These are phyloP conservation scores for Centropyge bicolor DNA, from an alignment of 2,797 vertebrate genomes.

Conservation along the genomic window DNA sequence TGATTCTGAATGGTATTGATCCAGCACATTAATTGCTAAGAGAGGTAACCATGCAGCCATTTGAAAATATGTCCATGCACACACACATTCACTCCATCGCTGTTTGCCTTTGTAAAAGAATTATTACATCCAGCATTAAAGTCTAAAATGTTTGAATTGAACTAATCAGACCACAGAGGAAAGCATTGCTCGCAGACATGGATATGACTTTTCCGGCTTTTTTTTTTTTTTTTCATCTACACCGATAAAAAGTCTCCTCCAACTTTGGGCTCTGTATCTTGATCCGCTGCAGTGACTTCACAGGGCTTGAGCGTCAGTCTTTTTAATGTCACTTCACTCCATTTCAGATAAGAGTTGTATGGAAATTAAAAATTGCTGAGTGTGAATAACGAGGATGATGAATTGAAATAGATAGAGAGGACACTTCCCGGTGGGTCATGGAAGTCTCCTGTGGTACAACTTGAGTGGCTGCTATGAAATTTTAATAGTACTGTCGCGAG, in stretches of 20 bases:
- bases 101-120: constrained; percentile 10
- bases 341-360: constrained; percentile 56
- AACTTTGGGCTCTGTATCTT: constrained; percentile 57
- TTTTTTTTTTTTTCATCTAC: constrained; percentile 9
- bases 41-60: constrained; percentile 6
- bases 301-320: constrained; percentile 40
- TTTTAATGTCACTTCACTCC: constrained; percentile 65
- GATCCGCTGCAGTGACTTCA: constrained; percentile 56
- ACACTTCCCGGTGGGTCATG: constrained; percentile 31
- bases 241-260: constrained; percentile 37
- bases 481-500: constrained; percentile 19
- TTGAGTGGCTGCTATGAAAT: constrained; percentile 43
- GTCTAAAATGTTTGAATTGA: constrained; percentile 38
- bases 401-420: constrained; percentile 43
- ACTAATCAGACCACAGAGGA: constrained; percentile 28
- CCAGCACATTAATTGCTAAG: not conserved
- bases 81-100: not conserved
- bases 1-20: constrained; percentile 28
- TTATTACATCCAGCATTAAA: constrained; percentile 23
- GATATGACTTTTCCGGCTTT: constrained; percentile 34
- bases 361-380: constrained; percentile 63
- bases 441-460: constrained; percentile 31
- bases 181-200: constrained; percentile 26
- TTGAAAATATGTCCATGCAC: not conserved
- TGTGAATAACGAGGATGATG: constrained; percentile 52